Base-by-base conservation (phyloP, 2,797 vertebrate genomes). In the Acanthurus tractus region DNA sequence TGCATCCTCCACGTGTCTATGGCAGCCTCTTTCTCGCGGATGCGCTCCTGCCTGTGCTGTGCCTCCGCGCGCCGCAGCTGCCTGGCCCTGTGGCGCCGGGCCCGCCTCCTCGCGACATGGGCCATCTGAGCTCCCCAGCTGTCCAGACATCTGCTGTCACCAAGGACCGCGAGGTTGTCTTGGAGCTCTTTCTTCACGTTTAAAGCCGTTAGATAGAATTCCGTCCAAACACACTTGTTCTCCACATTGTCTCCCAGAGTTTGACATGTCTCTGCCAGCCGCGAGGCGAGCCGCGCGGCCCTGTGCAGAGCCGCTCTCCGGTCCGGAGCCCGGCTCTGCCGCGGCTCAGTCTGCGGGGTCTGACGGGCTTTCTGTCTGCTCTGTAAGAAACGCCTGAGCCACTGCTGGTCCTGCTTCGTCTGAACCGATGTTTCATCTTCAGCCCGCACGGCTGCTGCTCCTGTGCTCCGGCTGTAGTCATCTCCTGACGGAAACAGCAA, bases 1-100 rank as follows among this genome's bases (percentile, higher is more conserved):
- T 96, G 95, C 83, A 95, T 94, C 63, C 96, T 94, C 97, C 97
- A 98, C 46, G 89, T 94, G 65, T 98, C 96, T 36, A 97, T 96
- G 29, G 83, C 93, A 0, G 96, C 96, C 71, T 97, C 96, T 6
- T 93, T 94, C 65, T 96, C 94, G 0, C 91, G 88, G 0, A 92
- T 83, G 6, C 87, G 90, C 0, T 91, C 92, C 61, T 89, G 89
- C 36, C 82, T 87, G n/a, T 87, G 90, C 18, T 86, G 71, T 34
- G 96, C 93, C 9, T 95, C 94, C 22, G 83, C 12, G 2, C 61
- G 86, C 1, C 91, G 91, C 10, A 79, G 46, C 34, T 87, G 93
- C 71, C 85, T 92, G 34, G 76, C 67, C 58, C 94, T 91, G 53
- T 76, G 93, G 13, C 87, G 75, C 23, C 96, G 91, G 63, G 86